Evolutionary conservation across 2,113 vertebrate genomes (phyloP).

Genomic region (Camelus bactrianus): DNA sequence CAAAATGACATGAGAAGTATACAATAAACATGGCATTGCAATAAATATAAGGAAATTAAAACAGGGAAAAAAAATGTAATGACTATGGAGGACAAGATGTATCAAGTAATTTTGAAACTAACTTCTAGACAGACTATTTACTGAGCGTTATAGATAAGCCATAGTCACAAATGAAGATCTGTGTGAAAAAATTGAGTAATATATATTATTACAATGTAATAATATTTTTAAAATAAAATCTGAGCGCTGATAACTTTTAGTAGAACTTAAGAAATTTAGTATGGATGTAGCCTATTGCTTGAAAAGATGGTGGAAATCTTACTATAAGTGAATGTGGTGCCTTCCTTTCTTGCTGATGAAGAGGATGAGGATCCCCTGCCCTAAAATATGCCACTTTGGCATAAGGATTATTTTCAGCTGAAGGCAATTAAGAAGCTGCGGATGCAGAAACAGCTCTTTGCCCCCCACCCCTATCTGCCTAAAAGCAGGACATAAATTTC

Average conservation of each 20-base stretch:
- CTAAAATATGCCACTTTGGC: neutral
- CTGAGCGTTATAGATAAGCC: neutral
- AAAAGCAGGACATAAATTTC: neutral
- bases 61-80: conserved; percentile 28
- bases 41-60: conserved; percentile 29
- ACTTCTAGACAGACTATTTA: conserved; percentile 23
- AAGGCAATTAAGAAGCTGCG: neutral
- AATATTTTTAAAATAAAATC: neutral
- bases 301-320: neutral
- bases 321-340: neutral
- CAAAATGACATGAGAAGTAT: conserved; percentile 30
- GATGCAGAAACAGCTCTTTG: neutral
- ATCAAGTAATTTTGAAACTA: conserved; percentile 22
- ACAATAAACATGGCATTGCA: neutral
- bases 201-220: neutral
- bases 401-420: conserved; percentile 11
- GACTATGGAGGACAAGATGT: neutral
- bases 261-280: neutral
- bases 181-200: neutral
- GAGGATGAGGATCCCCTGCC: neutral
- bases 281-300: neutral
- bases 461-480: neutral
- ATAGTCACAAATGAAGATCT: conserved; percentile 32
- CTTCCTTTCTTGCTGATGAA: neutral
- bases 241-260: neutral